A percentile compares a stretch with the other conserved stretches of the same genome.
These are phyloP conservation scores for Centropristis striata DNA, from an alignment of 2,113 vertebrate genomes.

Conservation along the genomic window DNA sequence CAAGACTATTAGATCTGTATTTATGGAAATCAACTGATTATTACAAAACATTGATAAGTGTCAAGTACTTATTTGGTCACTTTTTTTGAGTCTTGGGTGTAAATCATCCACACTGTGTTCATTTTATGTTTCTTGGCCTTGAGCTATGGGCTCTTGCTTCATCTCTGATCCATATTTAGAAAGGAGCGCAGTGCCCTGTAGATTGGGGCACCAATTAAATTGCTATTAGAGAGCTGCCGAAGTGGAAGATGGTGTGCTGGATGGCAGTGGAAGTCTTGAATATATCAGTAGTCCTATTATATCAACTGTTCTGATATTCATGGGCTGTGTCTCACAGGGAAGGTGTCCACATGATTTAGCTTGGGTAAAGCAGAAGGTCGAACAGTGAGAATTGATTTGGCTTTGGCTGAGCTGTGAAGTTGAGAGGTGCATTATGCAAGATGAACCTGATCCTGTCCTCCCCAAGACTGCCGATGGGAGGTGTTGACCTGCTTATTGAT, in stretches of 20 bases:
- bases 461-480: slow-evolving; percentile 49
- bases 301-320: slow-evolving; percentile 44
- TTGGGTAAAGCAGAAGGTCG: slow-evolving; percentile 52
- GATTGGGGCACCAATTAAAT: slow-evolving; percentile 62
- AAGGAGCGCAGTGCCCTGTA: slow-evolving; percentile 39
- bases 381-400: slow-evolving; percentile 55
- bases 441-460: slow-evolving; percentile 66
- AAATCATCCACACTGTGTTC: not conserved
- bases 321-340: slow-evolving; percentile 9
- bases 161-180: slow-evolving; percentile 67
- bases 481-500: slow-evolving; percentile 72
- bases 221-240: slow-evolving; percentile 48
- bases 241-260: slow-evolving; percentile 46
- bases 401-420: slow-evolving; percentile 59
- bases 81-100: not conserved
- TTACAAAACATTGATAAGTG: not conserved
- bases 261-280: slow-evolving; percentile 37
- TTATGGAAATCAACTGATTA: not conserved
- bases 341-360: slow-evolving; percentile 13
- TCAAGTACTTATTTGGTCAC: not conserved
- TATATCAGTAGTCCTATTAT: slow-evolving; percentile 21
- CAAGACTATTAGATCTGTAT: not conserved
- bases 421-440: slow-evolving; percentile 65
- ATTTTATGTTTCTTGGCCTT: slow-evolving; percentile 32
- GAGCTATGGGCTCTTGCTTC: slow-evolving; percentile 41